Percentiles rank a stretch among this genome's conserved stretches.
These are phyloP conservation scores for Myopa testacea DNA, from an alignment of 2,888 invertebrate species.

Conservation along the genomic window DNA sequence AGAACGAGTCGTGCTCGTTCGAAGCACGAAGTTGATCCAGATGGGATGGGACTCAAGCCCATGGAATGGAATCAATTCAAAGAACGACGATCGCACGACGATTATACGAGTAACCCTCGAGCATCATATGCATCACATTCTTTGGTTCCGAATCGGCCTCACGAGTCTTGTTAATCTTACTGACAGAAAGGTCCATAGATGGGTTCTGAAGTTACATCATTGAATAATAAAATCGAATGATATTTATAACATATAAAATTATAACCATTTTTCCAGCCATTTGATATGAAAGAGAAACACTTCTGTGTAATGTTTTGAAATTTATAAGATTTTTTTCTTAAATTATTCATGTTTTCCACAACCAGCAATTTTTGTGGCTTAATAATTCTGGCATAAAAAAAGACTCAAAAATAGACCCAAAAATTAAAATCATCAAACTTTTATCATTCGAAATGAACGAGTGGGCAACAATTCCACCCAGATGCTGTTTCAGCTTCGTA, in stretches of 20 bases:
- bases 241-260: too few relatives aligned
- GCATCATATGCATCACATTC: too few relatives aligned
- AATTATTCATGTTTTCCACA: not conserved
- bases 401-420: not conserved
- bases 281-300: too few relatives aligned
- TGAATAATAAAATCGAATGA: too few relatives aligned
- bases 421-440: conserved; percentile 23
- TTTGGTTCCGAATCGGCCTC: too few relatives aligned
- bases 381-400: not conserved
- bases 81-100: not conserved
- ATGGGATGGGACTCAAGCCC: not conserved
- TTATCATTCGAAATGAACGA: not conserved
- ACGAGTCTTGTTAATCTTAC: too few relatives aligned
- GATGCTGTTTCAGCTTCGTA: not conserved
- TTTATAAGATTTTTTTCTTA: too few relatives aligned
- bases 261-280: too few relatives aligned
- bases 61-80: not conserved
- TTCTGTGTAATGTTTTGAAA: too few relatives aligned
- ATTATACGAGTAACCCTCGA: not conserved
- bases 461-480: not conserved
- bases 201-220: too few relatives aligned
- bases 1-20: not conserved
- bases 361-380: not conserved
- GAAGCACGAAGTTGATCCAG: not conserved
- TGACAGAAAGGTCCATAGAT: too few relatives aligned